Evolutionary conservation across 2,888 invertebrate genomes (phyloP), one percentile per base, ranked within the genome.

Genomic region (Eucera pruinosa): DNA sequence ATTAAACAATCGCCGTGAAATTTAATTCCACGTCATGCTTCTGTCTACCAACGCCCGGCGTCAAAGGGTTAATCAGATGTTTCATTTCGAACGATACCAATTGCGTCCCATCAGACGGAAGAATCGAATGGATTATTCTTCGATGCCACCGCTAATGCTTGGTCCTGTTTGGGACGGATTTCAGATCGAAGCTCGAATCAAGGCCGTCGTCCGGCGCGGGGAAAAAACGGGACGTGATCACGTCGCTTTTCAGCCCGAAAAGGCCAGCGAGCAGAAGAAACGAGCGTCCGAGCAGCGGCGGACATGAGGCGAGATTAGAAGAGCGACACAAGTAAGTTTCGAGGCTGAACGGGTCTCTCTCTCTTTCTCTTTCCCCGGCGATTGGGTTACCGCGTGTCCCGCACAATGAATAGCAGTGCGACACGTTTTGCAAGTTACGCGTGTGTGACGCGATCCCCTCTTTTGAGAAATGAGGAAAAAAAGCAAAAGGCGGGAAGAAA

Each of bases 221-320:
- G 13, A 80, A 71, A 62, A 85, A 83, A 72, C 79, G 70, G 41
- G 88, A 89, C 61, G 62, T 83, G 70, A 76, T 89, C 60, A 65
- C 85, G 55, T 83, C 85, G 54, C 66, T 89, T 55, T 89, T 89
- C 68, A 86, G 83, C 66, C 55, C 87, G 30, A 84, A 82, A 57
- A 88, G 84, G 70, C 78, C 84, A 66, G 45, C 80, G n/a, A 74
- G 39, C 61, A 85, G 68, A 66, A 88, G 83, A 83, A 57, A 60
- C 73, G 84, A 84, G 36, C 71, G 69, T 54, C n/a, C 70, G 13
- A 6, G 36, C 39, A 64, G n/a, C n/a, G n/a, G n/a, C n/a, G n/a
- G 61, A 64, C 30, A 54, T 57, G 72, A 65, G 47, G 30, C 69
- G 61, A 77, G 58, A 39, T 18, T 70, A 70, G 55, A 75, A 25